Percentiles rank a stretch among this genome's conserved stretches.
These are phyloP conservation scores for Neosalanx taihuensis DNA, from an alignment of 2,797 vertebrate genomes.

Conservation along the genomic window DNA sequence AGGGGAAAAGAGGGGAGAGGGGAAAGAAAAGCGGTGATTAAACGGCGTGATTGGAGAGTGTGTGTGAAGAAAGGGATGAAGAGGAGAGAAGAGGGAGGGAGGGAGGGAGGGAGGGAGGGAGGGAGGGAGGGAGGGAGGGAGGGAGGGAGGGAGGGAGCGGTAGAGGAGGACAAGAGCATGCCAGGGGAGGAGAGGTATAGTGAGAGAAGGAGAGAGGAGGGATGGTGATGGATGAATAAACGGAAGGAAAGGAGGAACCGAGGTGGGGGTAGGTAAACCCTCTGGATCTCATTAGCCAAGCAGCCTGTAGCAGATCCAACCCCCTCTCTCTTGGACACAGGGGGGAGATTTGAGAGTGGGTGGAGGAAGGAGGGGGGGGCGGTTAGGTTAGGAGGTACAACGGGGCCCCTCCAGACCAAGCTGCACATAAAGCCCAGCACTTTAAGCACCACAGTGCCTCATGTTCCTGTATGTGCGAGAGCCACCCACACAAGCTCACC, in stretches of 20 bases:
- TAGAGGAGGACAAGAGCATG: no score
- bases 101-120: constrained; percentile 13
- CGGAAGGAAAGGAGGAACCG: not conserved
- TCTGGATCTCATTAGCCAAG: no score
- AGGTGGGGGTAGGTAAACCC: no score
- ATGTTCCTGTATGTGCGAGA: no score
- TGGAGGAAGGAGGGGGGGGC: no score
- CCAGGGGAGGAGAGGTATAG: not conserved
- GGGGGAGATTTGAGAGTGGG: no score
- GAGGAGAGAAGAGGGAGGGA: constrained; percentile 11
- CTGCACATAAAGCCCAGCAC: no score
- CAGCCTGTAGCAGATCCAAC: no score
- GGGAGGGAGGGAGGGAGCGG: not conserved
- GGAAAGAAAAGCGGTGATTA: constrained; percentile 23
- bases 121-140: constrained; percentile 12
- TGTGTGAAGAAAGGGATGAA: constrained; percentile 21
- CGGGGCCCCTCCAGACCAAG: no score
- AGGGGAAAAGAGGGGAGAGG: constrained; percentile 32
- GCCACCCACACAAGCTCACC: no score
- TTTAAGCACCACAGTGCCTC: no score
- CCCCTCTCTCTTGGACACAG: not conserved
- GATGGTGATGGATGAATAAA: not conserved
- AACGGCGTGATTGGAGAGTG: constrained; percentile 3
- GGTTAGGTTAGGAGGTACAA: no score
- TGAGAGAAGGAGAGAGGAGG: not conserved